These are phyloP conservation scores for Acanthosoma haemorrhoidale DNA, from an alignment of 2,888 invertebrate species.

Conservation along the genomic window DNA sequence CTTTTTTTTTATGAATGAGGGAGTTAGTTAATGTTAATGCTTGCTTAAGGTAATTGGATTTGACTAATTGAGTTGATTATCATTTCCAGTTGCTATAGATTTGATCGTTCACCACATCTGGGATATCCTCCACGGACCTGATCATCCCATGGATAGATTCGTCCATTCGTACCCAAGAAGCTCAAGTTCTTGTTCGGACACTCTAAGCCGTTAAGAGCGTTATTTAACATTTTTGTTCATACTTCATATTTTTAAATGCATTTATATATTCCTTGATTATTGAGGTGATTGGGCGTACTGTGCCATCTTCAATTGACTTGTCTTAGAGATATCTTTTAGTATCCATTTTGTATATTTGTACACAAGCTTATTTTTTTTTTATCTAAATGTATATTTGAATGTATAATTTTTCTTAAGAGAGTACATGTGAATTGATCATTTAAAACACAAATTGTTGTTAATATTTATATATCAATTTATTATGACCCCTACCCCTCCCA, in stretches of 20 bases:
- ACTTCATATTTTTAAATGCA: not conserved
- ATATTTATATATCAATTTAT: no score
- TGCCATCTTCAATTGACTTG: not conserved
- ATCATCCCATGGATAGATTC: conserved; percentile 13
- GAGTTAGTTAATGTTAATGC: not conserved
- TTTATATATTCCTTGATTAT: not conserved
- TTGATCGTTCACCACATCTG: conserved; percentile 98
- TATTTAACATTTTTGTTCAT: not conserved
- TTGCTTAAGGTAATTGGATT: not conserved
- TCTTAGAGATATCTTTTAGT: not conserved
- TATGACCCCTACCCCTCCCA: no score
- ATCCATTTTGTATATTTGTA: no score
- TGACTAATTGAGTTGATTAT: conserved; percentile 26
- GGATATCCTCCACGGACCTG: conserved; percentile 71
- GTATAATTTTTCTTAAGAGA: not conserved
- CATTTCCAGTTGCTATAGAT: conserved; percentile 93
- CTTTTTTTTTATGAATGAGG: conserved; percentile 1
- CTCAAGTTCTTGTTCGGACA: conserved; percentile 29
- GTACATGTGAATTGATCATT: no score
- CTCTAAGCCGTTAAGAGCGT: conserved; percentile 32
- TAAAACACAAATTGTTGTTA: no score
- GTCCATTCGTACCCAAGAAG: not conserved
- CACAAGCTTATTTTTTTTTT: no score
- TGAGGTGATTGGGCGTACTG: conserved; percentile 5
- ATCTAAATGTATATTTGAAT: not conserved